Percentiles rank a stretch among this genome's conserved stretches.
Conservation (phyloP, 2,113 vertebrate species). For the Mastomys coucha region DNA sequence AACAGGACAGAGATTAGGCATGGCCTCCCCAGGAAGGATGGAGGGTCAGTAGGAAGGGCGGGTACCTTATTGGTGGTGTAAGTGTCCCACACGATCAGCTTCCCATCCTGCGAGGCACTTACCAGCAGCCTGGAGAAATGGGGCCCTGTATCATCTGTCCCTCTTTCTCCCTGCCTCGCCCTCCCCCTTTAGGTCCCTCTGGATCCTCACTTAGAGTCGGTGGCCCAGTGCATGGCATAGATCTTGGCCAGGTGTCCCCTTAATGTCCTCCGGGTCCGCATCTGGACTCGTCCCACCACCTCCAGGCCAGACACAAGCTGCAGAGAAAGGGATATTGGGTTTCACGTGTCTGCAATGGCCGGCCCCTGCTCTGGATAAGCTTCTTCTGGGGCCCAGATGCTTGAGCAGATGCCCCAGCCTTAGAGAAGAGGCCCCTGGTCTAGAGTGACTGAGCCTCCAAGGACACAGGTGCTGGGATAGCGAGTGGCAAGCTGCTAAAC, state of each 20-base stretch:
- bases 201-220: constrained; percentile 92
- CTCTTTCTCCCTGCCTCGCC: not conserved
- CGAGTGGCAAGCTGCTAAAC: not conserved
- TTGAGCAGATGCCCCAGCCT: not conserved
- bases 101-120: constrained; percentile 98
- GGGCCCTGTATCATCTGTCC: not conserved
- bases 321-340: not conserved
- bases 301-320: constrained; percentile 89
- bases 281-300: constrained; percentile 92
- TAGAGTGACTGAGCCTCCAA: too few relatives aligned
- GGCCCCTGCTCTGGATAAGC: not conserved
- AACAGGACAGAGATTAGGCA: not conserved
- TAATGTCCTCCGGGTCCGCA: constrained; percentile 95
- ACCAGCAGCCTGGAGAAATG: constrained; percentile 91
- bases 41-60: not conserved
- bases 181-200: not conserved
- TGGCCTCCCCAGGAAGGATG: not conserved
- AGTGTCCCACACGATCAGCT: constrained; percentile 98
- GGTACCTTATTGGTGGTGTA: constrained; percentile 97
- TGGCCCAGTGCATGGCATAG: constrained; percentile 98
- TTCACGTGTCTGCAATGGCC: not conserved
- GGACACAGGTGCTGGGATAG: not conserved
- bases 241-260: constrained; percentile 98
- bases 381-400: not conserved
- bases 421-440: not conserved